Conservation (phyloP, 2,888 invertebrate species). For the Sarcophaga caerulescens region DNA sequence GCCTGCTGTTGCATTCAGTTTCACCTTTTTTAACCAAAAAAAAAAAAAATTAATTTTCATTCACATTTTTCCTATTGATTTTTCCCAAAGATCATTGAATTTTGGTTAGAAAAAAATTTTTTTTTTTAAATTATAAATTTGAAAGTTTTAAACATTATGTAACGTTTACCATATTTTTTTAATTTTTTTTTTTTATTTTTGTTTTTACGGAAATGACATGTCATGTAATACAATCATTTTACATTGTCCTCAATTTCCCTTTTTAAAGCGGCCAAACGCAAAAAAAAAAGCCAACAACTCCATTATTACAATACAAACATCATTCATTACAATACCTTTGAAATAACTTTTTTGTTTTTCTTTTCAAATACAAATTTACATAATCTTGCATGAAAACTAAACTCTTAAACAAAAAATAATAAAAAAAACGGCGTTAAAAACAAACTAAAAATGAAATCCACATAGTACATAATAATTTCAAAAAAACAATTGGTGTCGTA, state of each 20-base stretch:
- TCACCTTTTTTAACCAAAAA: conserved; percentile 40
- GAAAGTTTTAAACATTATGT: conserved; percentile 38
- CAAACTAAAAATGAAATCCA: conserved; percentile 22
- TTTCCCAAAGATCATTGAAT: conserved; percentile 30
- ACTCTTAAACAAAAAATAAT: conserved; percentile 8
- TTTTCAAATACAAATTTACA: conserved; percentile 55
- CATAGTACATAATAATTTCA: conserved; percentile 32
- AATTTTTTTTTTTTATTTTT: no score
- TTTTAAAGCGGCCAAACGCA: conserved; percentile 58
- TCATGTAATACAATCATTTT: conserved; percentile 43
- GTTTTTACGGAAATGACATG: conserved; percentile 63
- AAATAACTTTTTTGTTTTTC: conserved; percentile 10
- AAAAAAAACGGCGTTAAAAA: conserved; percentile 22
- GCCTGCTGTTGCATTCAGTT: not conserved
- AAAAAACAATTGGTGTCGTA: conserved; percentile 34
- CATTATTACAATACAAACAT: conserved; percentile 26
- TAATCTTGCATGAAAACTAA: conserved; percentile 60
- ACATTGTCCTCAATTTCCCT: conserved; percentile 65
- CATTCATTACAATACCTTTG: not conserved
- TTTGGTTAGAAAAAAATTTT: not conserved
- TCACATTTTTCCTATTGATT: conserved; percentile 5
- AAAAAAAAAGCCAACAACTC: conserved; percentile 23
- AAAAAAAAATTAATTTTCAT: conserved; percentile 22
- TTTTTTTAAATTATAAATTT: conserved; percentile 35
- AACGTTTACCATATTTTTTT: not conserved